These are phyloP conservation scores for Eurystomus glaucurus DNA, from an alignment of 2,797 vertebrate genomes.

Conservation along the genomic window DNA sequence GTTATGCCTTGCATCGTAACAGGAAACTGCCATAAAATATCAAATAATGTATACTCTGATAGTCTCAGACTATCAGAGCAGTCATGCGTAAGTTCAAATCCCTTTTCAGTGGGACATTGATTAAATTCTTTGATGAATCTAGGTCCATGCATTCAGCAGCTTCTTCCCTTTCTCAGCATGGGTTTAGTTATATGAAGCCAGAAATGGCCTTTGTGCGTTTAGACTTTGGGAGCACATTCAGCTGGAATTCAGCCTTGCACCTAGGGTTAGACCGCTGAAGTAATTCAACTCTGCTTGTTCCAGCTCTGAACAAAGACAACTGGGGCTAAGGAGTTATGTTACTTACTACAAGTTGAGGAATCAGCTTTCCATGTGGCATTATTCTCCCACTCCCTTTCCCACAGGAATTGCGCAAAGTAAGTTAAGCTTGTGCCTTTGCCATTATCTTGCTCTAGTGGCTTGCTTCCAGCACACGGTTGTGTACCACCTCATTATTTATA, in stretches of 20 bases:
- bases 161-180: constrained; percentile 60
- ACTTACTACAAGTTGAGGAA: constrained; percentile 38
- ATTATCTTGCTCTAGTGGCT: constrained; percentile 55
- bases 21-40: constrained; percentile 2
- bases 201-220: constrained; percentile 27
- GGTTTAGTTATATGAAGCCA: constrained; percentile 48
- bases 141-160: constrained; percentile 13
- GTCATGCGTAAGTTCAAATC: constrained; percentile 55
- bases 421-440: constrained; percentile 50
- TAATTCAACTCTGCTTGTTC: constrained; percentile 48
- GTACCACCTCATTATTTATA: constrained; percentile 61
- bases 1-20: constrained; percentile 23
- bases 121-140: constrained; percentile 60
- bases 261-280: constrained; percentile 43
- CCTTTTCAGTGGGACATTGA: constrained; percentile 53
- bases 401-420: not conserved
- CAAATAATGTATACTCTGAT: not conserved
- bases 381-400: constrained; percentile 34
- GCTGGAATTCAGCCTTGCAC: constrained; percentile 31
- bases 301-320: constrained; percentile 46
- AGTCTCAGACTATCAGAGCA: constrained; percentile 37
- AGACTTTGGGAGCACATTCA: constrained; percentile 49
- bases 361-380: constrained; percentile 50
- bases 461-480: not conserved
- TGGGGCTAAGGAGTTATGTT: not conserved